phyloP scores from a whole-genome alignment of 2,113 vertebrate species.

The Apaloderma vittatum region DNA sequence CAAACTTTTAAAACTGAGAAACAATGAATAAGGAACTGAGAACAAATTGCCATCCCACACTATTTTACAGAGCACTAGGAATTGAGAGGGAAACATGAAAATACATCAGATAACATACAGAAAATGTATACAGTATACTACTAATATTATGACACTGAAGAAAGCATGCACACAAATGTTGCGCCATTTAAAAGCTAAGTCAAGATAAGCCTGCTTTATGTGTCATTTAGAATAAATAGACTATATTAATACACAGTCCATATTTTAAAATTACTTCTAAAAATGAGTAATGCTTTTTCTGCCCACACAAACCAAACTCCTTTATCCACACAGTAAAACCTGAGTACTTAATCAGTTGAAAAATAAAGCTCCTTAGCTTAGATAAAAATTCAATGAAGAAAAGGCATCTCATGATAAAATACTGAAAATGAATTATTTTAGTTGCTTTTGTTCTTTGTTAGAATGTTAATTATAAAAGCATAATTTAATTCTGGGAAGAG shows the following conservation, averaged over 20 bases:
- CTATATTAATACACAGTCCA: not conserved
- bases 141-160: not conserved
- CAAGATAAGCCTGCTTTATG: constrained; percentile 44
- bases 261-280: constrained; percentile 44
- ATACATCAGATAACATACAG: not conserved
- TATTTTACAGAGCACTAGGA: not conserved
- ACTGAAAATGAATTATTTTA: not conserved
- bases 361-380: constrained; percentile 45
- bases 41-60: not conserved
- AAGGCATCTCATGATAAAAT: constrained; percentile 9
- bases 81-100: not conserved
- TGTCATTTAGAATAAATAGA: constrained; percentile 28
- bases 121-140: not conserved
- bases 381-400: constrained; percentile 49
- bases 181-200: not conserved
- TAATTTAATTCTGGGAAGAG: constrained; percentile 15
- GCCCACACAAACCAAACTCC: not conserved
- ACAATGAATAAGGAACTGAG: not conserved
- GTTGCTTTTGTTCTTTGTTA: not conserved
- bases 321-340: constrained; percentile 38
- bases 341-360: constrained; percentile 25
- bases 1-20: not conserved
- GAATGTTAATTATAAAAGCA: constrained; percentile 13
- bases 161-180: not conserved
- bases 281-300: constrained; percentile 27